Conservation (phyloP, 1,140 invertebrate genomes). For the Bombyx mandarina region DNA sequence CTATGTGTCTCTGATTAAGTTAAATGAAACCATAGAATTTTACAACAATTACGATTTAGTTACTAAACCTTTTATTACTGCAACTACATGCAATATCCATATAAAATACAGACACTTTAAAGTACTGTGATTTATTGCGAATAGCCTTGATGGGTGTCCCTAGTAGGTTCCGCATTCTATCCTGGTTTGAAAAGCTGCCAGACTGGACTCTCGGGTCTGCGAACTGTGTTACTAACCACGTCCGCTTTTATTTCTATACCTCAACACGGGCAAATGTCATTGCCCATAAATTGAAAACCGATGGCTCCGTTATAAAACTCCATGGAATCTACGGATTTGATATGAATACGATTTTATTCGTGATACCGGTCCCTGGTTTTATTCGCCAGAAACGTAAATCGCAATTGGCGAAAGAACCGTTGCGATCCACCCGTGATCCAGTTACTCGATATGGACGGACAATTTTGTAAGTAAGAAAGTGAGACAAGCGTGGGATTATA, state of each 20-base stretch:
- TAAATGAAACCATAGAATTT: too few species aligned
- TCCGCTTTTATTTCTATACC: conserved; percentile 17
- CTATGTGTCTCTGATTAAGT: too few species aligned
- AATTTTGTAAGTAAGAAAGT: conserved; percentile 30
- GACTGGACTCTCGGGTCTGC: conserved; percentile 20
- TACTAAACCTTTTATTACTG: too few species aligned
- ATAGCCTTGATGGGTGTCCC: conserved; percentile 9
- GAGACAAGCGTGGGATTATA: conserved; percentile 40
- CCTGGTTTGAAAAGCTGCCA: conserved; percentile 24
- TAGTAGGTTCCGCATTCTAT: conserved; percentile 15
- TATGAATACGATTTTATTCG: conserved; percentile 7
- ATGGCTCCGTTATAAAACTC: conserved; percentile 6
- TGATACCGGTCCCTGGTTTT: conserved; percentile 9
- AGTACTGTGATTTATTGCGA: conserved; percentile 14
- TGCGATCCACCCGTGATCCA: conserved; percentile 26
- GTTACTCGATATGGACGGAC: conserved; percentile 27
- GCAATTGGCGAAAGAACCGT: conserved; percentile 25
- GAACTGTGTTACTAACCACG: conserved; percentile 25
- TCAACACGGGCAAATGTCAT: too few species aligned
- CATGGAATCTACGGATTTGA: conserved; percentile 2
- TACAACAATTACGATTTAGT: too few species aligned
- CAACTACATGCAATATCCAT: too few species aligned
- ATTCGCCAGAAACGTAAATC: conserved; percentile 1
- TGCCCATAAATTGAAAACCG: too few species aligned
- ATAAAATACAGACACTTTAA: not conserved